Conservation (phyloP, 2,113 vertebrate genomes). For the Recurvirostra avosetta region DNA sequence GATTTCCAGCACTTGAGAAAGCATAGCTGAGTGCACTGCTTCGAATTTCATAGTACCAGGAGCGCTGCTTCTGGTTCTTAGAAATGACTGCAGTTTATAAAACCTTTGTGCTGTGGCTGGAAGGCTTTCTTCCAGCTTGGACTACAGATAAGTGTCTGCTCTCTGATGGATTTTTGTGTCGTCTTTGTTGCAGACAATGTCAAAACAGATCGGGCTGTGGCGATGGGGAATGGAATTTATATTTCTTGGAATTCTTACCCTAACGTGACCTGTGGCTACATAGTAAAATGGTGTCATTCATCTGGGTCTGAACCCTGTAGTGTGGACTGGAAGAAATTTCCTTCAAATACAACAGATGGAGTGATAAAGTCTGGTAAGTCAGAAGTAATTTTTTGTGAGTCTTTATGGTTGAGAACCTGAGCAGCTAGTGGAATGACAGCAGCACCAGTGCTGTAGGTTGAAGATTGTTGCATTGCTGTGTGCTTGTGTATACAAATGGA, state of each 20-base stretch:
- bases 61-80: rapidly evolving
- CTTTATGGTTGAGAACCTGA: neutral
- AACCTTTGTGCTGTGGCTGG: neutral
- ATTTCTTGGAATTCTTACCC: constrained; percentile 70
- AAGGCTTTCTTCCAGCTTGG: neutral
- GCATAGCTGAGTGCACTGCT: neutral
- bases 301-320: constrained; percentile 53
- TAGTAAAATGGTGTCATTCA: constrained; percentile 73
- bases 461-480: neutral
- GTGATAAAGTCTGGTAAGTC: constrained; percentile 75
- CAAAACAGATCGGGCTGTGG: constrained; percentile 51
- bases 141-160: neutral
- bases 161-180: constrained; percentile 18
- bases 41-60: neutral
- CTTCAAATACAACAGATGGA: constrained; percentile 61
- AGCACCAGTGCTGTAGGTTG: neutral
- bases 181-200: constrained; percentile 59
- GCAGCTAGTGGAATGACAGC: neutral
- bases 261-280: constrained; percentile 75
- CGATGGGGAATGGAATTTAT: constrained; percentile 67
- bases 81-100: neutral
- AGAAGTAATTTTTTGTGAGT: neutral
- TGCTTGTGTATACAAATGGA: neutral
- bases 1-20: neutral
- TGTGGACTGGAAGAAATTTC: constrained; percentile 74